Base-by-base conservation (phyloP, 2,888 invertebrate genomes). In the Rhaphigaster nebulosa region DNA sequence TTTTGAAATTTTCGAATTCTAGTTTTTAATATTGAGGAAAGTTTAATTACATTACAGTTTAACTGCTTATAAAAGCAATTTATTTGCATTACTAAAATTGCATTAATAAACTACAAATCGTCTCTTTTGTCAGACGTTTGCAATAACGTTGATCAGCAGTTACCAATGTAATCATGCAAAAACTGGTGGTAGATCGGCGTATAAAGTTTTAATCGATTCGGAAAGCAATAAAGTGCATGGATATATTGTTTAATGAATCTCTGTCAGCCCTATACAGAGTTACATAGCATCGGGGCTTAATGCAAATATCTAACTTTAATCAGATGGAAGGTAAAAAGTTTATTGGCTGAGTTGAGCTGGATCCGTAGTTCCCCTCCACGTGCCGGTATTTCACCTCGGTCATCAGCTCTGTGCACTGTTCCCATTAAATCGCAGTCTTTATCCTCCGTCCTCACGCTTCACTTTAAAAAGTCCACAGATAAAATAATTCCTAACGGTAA, bases 291-390 rank as follows among this genome's bases (percentile, higher is more conserved):
- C 10, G n/a, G 54, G 8, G 1, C 12, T 20, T n/a, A 10, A 60
- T 60, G 60, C 20, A 60, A 60, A 60, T 60, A 60, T 26, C 60
- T 60, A 60, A 60, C 60, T 60, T 60, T n/a, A 60, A 60, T 60
- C 10, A n/a, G 60, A n/a, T 60, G n/a, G 8, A 60, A n/a, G n/a
- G 60, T n/a, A 60, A 60, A 60, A 56, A 60, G n/a, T n/a, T 60
- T 60, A 60, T 60, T 60, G 60, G 60, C 60, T n/a, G n/a, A 0
- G 60, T 10, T 8, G 8, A n/a, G 60, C 60, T 60, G 2, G n/a
- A 60, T 60, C 10, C 60, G n/a, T n/a, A 60, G 26, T 10, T n/a
- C 3, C 5, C 8, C n/a, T 3, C 4, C 60, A 60, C 60, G 60
- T 60, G 60, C n/a, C 60, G 60, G 26, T 15, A 26, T 26, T n/a